Base-by-base conservation (phyloP, 2,113 vertebrate genomes). In the Gambusia holbrooki region DNA sequence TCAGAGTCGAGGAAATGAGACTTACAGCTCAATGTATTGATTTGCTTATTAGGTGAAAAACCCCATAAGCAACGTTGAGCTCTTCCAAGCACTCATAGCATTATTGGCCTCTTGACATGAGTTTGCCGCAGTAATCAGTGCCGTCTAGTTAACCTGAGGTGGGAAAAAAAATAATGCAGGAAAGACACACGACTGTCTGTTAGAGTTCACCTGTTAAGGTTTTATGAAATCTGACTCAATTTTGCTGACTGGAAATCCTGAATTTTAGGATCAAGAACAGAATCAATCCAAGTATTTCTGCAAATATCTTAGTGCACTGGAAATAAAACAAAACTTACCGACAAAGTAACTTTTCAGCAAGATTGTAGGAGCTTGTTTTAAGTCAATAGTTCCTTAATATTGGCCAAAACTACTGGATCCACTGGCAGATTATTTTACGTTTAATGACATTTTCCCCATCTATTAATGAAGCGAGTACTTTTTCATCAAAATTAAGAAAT, bases 41-140 rank as follows among this genome's bases (percentile, higher is more conserved):
- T 88, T 92, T 84, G 79, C 90, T 93, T 93, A 93, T 92, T 93
- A 94, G 87, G 84, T 77, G 86, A 77, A 86, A 93, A 89, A 85
- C 86, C 85, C 77, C 84, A 88, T 92, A 90, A 92, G 84, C 77
- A 6, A 80, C 66, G 72, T 25, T 87, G 78, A 75, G 76, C 66
- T 85, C 80, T 82, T 85, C 89, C 71, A 80, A 84, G 77, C 83
- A 80, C 29, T 37, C 82, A 69, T 54, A 33, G 48, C 28, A 71
- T 75, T 88, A 86, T 87, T 80, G 76, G 79, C 40, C 69, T 40
- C 79, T 71, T 35, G 72, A 76, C 80, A 64, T 83, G 65, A 74
- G 87, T 82, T 86, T 77, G 78, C 81, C 30, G 27, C 32, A 32
- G 62, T 70, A 60, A 68, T 77, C 72, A 71, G 66, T 48, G 60